Conservation (phyloP, 2,888 invertebrate genomes). For the Drosophila kambysellisi region DNA sequence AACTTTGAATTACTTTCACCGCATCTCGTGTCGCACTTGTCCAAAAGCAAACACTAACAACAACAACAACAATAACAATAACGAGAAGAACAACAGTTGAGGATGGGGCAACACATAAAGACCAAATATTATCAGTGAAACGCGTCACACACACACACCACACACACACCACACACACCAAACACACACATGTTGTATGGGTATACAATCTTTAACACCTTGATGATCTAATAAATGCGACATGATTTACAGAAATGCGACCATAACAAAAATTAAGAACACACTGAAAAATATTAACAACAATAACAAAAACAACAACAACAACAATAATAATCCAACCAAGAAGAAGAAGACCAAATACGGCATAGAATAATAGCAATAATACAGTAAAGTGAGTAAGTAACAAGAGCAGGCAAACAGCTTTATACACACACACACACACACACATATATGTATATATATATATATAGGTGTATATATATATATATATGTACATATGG, state of each 20-base stretch:
- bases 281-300: slow-evolving; percentile 29
- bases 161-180: slow-evolving; percentile 1
- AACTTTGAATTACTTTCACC: slow-evolving; percentile 73
- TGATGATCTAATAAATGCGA: slow-evolving; percentile 80
- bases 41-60: slow-evolving; percentile 26
- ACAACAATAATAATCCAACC: slow-evolving; percentile 8
- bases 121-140: slow-evolving; percentile 75
- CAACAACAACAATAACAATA: slow-evolving; percentile 22
- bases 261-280: slow-evolving; percentile 55
- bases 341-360: neutral
- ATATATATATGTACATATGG: slow-evolving; percentile 8
- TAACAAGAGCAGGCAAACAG: slow-evolving; percentile 40
- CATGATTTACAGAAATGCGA: slow-evolving; percentile 74
- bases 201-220: slow-evolving; percentile 77
- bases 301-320: neutral
- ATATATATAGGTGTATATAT: neutral
- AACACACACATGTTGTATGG: slow-evolving; percentile 1
- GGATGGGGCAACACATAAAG: slow-evolving; percentile 33
- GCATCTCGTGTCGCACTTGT: slow-evolving; percentile 41
- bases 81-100: slow-evolving; percentile 39
- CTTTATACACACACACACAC: slow-evolving; percentile 25
- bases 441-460: slow-evolving; percentile 22
- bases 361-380: slow-evolving; percentile 25
- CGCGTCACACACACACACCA: slow-evolving; percentile 37
- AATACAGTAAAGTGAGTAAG: slow-evolving; percentile 16